Evolutionary conservation across 2,797 vertebrate species (phyloP), one percentile per base, ranked within the genome.

Genomic region (Peromyscus eremicus): DNA sequence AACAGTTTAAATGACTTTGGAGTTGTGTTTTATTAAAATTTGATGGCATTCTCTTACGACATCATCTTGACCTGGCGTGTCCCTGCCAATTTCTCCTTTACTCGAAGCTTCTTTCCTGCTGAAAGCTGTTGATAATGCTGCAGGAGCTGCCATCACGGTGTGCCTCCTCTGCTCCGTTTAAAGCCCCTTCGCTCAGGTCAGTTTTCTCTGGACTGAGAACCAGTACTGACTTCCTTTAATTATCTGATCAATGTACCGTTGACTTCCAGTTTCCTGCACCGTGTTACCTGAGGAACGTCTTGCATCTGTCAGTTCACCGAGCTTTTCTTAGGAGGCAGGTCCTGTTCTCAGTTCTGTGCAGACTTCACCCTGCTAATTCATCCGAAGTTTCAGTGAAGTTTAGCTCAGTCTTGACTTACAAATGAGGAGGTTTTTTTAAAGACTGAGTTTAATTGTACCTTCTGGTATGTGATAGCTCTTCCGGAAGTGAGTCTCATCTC

Each of bases 81-180:
- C 52, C 14, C n/a, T 43, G 85, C 8, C 52, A 13, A 11, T 43
- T 37, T 52, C 23, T 32, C 9, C 52, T 73, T 40, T 21, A 21
- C 66, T 40, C 2, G 9, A 32, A 64, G 68, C 27, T 12, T 55
- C 46, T 73, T 29, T 7, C 14, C 49, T 71, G 37, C 84, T 21
- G 68, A 32, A 40, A 10, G 49, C 7, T 29, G 4, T 19, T 14
- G 29, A 34, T 25, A 19, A 12, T 32, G 49, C 86, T 21, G 68
- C 21, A 1, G n/a, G 25, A 4, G 13, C 27, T 27, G 49, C 4
- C 6, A 1, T 13, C 1, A 5, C 19, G 8, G 16, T 21, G 9
- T 13, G 49, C 46, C 34, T 32, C 52, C 70, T 60, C 11, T 73
- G 10, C 13, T 40, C 57, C 25, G 29, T 55, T 19, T 37, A 57